Evolutionary conservation across 2,888 invertebrate species (phyloP), one percentile per base, ranked within the genome.

Genomic region (Pinctada fucata): DNA sequence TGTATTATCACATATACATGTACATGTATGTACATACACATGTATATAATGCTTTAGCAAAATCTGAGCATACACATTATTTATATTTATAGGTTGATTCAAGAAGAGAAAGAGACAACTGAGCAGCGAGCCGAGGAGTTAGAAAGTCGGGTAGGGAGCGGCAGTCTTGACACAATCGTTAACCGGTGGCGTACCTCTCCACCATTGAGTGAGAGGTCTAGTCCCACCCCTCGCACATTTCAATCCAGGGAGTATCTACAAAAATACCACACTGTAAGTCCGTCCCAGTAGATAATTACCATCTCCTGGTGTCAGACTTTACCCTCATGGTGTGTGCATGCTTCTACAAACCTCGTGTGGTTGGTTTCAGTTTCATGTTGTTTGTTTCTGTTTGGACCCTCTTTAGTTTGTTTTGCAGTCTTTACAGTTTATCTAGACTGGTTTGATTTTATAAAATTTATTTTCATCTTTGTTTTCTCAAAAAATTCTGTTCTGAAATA

Each of bases 121-220:
- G 99, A 99, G 93, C 97, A 98, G 3, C 93, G 99, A 69, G 99
- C 99, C 0, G 99, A 99, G 93, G 99, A 99, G 92, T 94, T 99
- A 83, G 99, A 99, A 93, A 98, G 97, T 84, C 95, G 98, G 89
- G 97, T 99, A 85, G 98, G 92, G 75, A 91, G 90, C 76, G 90
- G 90, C 78, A 97, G 97, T 93, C 95, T 98, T 93, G 98, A 98
- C 83, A 85, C 89, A 58, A 86, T 90, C 75, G 97, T 97, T 77
- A 92, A 93, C 79, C 96, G 96, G 91, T 97, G 97, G 81, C 87
- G 86, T n/a, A 81, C 86, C 64, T 96, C 96, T 69, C 97, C 98
- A 73, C 93, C 93, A 71, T 95, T 97, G 87, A 97, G 96, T 91
- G 97, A 97, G 72, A 95, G 97, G 87, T 97, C 97, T 80, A 97